Evolutionary conservation across 37 sponge, comb jelly and placozoan species (phyloP).

Genomic region (Mnemiopsis leidyi): DNA sequence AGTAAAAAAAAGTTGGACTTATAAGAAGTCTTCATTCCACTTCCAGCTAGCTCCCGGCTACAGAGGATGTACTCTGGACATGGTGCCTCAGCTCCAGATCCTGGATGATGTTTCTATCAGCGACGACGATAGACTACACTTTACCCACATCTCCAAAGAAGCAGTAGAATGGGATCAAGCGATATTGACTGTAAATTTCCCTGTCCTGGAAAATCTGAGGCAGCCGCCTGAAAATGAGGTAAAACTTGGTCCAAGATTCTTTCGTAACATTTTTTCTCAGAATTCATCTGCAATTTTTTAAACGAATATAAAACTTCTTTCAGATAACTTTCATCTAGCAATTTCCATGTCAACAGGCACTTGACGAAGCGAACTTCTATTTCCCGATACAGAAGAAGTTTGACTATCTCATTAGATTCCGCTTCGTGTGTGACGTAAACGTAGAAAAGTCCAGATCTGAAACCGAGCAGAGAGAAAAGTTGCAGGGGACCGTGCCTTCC

Average conservation of each 20-base stretch:
- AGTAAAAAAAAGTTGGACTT: too few species aligned
- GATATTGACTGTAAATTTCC: neutral
- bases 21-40: neutral
- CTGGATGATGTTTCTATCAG: constrained; percentile 48
- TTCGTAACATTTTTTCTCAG: too few species aligned
- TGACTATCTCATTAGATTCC: neutral
- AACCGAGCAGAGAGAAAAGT: neutral
- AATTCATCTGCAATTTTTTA: too few species aligned
- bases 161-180: constrained; percentile 5
- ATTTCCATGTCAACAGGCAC: neutral
- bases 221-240: constrained; percentile 40
- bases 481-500: neutral
- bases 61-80: neutral
- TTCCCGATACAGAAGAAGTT: constrained; percentile 18
- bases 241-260: too few species aligned
- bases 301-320: too few species aligned
- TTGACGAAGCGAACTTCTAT: neutral
- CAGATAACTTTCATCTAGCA: too few species aligned
- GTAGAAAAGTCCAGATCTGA: neutral
- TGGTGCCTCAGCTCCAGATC: neutral
- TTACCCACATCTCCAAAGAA: neutral
- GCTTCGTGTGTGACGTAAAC: neutral
- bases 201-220: constrained; percentile 22
- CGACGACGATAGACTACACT: constrained; percentile 30
- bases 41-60: constrained; percentile 19